These are phyloP conservation scores for Apamea sordens DNA, from an alignment of 2,888 invertebrate species.

Conservation along the genomic window DNA sequence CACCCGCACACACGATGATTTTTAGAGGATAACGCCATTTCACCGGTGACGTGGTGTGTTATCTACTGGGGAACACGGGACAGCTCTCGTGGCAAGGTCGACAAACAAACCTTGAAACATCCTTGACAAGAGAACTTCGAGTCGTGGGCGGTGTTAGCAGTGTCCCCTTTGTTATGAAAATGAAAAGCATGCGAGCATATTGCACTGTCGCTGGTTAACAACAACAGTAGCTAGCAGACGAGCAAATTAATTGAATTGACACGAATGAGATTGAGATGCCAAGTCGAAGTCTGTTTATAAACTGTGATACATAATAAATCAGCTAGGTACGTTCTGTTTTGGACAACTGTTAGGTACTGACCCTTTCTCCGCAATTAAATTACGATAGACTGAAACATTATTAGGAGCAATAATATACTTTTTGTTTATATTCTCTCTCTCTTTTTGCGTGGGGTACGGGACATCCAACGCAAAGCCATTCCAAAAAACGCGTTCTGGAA, in stretches of 20 bases:
- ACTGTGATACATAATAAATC: conserved; percentile 31
- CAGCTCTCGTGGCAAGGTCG: conserved; percentile 81
- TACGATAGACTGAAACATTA: background rate
- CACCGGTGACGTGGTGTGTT: conserved; percentile 74
- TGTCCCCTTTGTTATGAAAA: conserved; percentile 30
- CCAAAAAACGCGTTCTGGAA: conserved; percentile 25
- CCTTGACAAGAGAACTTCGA: conserved; percentile 51
- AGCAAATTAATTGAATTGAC: conserved; percentile 38
- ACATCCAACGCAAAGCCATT: background rate
- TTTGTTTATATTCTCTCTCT: background rate
- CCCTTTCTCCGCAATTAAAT: conserved; percentile 18
- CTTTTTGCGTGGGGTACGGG: background rate
- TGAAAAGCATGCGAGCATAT: conserved; percentile 13
- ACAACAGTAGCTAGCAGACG: conserved; percentile 11
- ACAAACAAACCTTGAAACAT: conserved; percentile 81
- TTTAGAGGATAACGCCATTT: conserved; percentile 81
- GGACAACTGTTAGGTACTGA: conserved; percentile 30
- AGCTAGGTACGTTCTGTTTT: conserved; percentile 24
- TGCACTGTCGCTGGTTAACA: conserved; percentile 1
- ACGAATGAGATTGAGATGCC: conserved; percentile 35
- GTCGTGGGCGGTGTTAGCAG: conserved; percentile 53
- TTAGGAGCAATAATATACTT: background rate
- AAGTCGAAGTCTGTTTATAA: conserved; percentile 43
- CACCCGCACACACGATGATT: conserved; percentile 71
- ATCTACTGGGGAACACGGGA: conserved; percentile 66